Conservation (phyloP, 2,888 invertebrate species). For the Tetragonisca angustula region DNA sequence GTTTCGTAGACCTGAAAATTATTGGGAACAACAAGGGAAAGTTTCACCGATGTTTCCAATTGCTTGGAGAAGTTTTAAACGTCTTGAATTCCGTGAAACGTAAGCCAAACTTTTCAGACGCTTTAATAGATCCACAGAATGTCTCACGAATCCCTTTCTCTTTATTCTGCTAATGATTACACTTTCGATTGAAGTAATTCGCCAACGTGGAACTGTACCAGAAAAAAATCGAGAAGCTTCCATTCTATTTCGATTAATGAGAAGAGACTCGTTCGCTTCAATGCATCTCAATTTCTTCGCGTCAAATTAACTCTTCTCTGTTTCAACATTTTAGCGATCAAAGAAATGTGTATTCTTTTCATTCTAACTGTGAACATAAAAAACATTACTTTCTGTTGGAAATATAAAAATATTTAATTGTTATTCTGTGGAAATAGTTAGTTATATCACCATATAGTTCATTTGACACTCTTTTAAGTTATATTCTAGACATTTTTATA, state of each 20-base stretch:
- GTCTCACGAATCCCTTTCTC: not conserved
- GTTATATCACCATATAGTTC: too few relatives aligned
- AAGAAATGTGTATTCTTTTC: not conserved
- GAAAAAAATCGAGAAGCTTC: not conserved
- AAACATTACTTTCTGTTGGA: too few relatives aligned
- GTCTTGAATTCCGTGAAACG: slow-evolving; percentile 29
- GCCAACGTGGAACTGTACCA: not conserved
- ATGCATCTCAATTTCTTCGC: not conserved
- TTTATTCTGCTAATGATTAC: not conserved
- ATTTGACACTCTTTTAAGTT: too few relatives aligned
- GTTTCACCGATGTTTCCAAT: slow-evolving; percentile 13
- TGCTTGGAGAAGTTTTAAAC: slow-evolving; percentile 29
- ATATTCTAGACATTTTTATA: too few relatives aligned
- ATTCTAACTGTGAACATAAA: too few relatives aligned
- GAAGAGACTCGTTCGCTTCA: too few relatives aligned
- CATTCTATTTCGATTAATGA: not conserved
- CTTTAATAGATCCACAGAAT: slow-evolving; percentile 20
- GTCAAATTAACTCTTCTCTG: not conserved
- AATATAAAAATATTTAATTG: too few relatives aligned
- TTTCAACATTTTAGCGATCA: not conserved
- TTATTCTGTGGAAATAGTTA: too few relatives aligned
- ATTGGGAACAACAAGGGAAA: not conserved
- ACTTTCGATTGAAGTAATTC: slow-evolving; percentile 17
- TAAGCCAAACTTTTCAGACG: slow-evolving; percentile 32
- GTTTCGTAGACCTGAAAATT: too few relatives aligned